Evolutionary conservation across 2,113 vertebrate species (phyloP).

Genomic region (Leucopternis melanops): DNA sequence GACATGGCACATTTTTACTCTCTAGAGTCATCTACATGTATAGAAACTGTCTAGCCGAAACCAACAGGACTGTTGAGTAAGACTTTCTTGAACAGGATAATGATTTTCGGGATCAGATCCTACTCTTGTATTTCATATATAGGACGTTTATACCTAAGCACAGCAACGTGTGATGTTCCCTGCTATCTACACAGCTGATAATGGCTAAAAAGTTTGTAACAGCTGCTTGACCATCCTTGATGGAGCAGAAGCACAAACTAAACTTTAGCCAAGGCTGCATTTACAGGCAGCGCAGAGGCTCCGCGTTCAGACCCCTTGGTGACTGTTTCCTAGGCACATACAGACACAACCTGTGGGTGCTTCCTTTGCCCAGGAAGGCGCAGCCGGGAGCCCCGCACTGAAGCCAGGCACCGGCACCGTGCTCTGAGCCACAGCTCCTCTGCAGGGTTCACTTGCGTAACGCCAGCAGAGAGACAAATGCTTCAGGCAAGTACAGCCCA

Average conservation of each 20-base stretch:
- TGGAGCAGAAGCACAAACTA: background rate
- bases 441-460: background rate
- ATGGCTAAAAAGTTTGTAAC: background rate
- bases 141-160: background rate
- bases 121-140: background rate
- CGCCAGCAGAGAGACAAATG: background rate
- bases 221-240: background rate
- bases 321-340: background rate
- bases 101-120: background rate
- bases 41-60: background rate
- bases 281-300: background rate
- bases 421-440: background rate
- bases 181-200: background rate
- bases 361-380: background rate
- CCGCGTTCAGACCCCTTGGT: background rate
- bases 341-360: background rate
- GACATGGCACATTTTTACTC: background rate
- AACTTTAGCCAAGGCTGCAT: background rate
- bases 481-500: background rate
- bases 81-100: background rate
- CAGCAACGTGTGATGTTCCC: background rate
- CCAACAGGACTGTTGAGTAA: background rate
- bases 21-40: background rate
- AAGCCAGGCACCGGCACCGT: background rate
- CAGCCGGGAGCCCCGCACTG: background rate